Evolutionary conservation across 2,113 vertebrate species (phyloP), one percentile per base, ranked within the genome.

Genomic region (Gasterosteus nipponicus): DNA sequence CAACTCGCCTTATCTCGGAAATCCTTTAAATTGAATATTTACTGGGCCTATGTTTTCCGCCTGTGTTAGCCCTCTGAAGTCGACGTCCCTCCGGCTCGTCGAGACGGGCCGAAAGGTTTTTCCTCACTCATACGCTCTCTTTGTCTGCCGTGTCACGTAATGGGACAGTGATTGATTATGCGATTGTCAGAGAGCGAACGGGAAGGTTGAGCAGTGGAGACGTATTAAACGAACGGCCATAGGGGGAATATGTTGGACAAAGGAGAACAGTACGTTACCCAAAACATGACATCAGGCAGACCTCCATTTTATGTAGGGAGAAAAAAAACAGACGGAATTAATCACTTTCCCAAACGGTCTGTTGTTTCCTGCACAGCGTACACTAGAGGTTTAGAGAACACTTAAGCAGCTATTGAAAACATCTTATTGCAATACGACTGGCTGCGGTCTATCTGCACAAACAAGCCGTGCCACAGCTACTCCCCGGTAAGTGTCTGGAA

Each of bases 1-100:
- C 93, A 94, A 92, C 89, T 86, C 75, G 82, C 84, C 93, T 95
- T 95, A 95, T 95, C 94, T 93, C 35, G 35, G 73, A 76, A 93
- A 94, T 94, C 93, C 93, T 93, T 94, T 94, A 94, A 94, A 95
- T 94, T 94, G 93, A 95, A 94, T 94, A 94, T 95, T 95, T 95
- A 94, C 93, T 90, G 88, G 91, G 88, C 89, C 92, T 92, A 82
- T 94, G 93, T 94, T 94, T 93, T 94, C 91, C 87, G 91, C 75
- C 83, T 72, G 86, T 89, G 90, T 91, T 91, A 80, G 86, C 86
- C 85, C 75, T 91, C 84, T 89, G 81, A 90, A 93, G 89, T 90
- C 82, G 67, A 87, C 89, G 85, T 92, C 91, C 89, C 88, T 93
- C 83, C 85, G 77, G 85, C 86, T 88, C 83, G 81, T 82, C 51